Conservation (phyloP, 1,140 invertebrate species). For the Brachionus angularis region DNA sequence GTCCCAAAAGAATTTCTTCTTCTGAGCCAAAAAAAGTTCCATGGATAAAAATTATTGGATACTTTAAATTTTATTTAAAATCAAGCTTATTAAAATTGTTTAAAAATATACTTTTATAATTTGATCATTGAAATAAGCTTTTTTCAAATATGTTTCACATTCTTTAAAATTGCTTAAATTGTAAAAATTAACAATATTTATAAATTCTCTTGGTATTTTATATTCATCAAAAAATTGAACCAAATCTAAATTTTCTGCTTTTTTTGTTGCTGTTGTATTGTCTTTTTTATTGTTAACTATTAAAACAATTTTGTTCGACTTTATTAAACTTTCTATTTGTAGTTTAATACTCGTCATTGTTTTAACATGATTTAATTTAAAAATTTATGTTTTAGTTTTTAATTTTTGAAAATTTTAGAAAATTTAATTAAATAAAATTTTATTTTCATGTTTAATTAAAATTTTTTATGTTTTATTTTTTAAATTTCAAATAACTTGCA, state of each 20-base stretch:
- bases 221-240: slow-evolving; percentile 11
- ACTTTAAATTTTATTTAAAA: slow-evolving; percentile 29
- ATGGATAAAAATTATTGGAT: slow-evolving; percentile 29
- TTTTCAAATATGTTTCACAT: slow-evolving; percentile 1
- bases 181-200: neutral
- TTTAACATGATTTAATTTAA: too few relatives aligned
- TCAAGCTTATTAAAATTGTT: too few relatives aligned
- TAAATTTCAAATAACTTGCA: too few relatives aligned
- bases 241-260: slow-evolving; percentile 11
- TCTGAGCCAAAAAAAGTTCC: slow-evolving; percentile 15
- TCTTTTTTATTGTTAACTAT: neutral
- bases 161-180: neutral
- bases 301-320: slow-evolving; percentile 25
- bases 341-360: slow-evolving; percentile 4
- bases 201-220: neutral
- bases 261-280: neutral
- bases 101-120: slow-evolving; percentile 15
- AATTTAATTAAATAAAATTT: too few relatives aligned
- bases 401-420: too few relatives aligned
- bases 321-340: slow-evolving; percentile 19
- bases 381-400: too few relatives aligned
- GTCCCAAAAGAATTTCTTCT: slow-evolving; percentile 24
- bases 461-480: too few relatives aligned
- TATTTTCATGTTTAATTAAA: too few relatives aligned
- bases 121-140: neutral